Conservation (phyloP, 1,140 invertebrate genomes). For the Trigoniulus corallinus region DNA sequence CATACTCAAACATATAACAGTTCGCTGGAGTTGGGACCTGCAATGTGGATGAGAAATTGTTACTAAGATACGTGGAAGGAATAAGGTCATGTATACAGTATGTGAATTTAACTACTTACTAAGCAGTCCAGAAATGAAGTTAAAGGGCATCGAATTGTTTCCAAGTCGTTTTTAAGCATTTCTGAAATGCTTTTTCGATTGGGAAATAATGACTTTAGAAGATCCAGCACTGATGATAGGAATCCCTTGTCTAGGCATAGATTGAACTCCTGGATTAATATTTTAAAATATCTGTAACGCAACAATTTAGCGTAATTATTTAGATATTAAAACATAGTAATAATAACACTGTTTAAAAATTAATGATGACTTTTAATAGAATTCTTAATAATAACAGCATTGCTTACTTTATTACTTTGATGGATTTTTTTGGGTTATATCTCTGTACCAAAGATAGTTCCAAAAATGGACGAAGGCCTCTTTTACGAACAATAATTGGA, state of each 20-base stretch:
- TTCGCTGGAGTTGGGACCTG: conserved; percentile 19
- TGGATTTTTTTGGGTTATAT: conserved; percentile 27
- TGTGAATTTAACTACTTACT: too few species aligned
- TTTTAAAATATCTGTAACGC: conserved; percentile 41
- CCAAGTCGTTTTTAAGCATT: background rate
- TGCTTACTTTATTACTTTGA: conserved; percentile 34
- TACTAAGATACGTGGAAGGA: too few species aligned
- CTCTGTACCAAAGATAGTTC: conserved; percentile 46
- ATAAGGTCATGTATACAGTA: too few species aligned
- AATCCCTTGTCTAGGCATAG: conserved; percentile 57
- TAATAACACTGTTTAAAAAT: too few species aligned
- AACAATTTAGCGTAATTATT: background rate
- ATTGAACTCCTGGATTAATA: conserved; percentile 50
- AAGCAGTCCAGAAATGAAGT: too few species aligned
- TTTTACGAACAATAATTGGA: conserved; percentile 25
- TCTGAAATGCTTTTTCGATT: background rate
- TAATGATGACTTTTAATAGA: too few species aligned
- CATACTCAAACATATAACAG: conserved; percentile 30
- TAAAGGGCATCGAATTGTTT: too few species aligned
- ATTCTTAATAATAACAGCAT: too few species aligned
- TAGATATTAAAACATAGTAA: conserved; percentile 5
- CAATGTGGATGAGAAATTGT: conserved; percentile 17
- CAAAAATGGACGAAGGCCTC: conserved; percentile 43
- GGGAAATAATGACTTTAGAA: background rate
- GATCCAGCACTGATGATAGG: conserved; percentile 33